These are phyloP conservation scores for Periparus ater DNA, from an alignment of 2,797 vertebrate species.

Conservation along the genomic window DNA sequence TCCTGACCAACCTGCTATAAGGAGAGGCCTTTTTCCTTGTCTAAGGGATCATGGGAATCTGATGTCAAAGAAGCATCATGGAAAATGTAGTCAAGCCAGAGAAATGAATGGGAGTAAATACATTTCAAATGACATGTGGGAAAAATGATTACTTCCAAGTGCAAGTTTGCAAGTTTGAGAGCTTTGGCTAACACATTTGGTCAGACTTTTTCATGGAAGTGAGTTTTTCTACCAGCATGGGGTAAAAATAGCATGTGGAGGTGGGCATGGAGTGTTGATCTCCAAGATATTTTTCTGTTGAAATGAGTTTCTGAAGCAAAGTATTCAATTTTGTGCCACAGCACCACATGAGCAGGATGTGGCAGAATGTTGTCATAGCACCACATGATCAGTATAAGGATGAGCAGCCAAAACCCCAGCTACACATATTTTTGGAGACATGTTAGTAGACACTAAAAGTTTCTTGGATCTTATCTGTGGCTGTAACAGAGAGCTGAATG, in stretches of 20 bases:
- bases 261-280: not conserved
- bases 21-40: not conserved
- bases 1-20: not conserved
- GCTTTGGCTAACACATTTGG: not conserved
- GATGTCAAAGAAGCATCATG: not conserved
- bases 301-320: not conserved
- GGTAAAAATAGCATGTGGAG: not conserved
- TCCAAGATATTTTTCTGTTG: not conserved
- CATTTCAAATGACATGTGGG: not conserved
- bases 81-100: not conserved
- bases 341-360: not conserved
- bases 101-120: not conserved
- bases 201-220: not conserved
- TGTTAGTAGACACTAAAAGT: not conserved
- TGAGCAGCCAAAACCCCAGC: not conserved
- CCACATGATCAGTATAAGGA: not conserved
- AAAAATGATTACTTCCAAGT: not conserved
- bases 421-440: not conserved
- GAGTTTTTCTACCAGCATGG: not conserved
- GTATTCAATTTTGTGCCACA: not conserved
- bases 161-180: not conserved
- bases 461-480: not conserved
- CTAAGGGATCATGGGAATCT: not conserved
- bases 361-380: not conserved
- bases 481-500: not conserved